A percentile compares a stretch with the other conserved stretches of the same genome.
Conservation (phyloP, 2,113 vertebrate species). For the Lonchura striata region DNA sequence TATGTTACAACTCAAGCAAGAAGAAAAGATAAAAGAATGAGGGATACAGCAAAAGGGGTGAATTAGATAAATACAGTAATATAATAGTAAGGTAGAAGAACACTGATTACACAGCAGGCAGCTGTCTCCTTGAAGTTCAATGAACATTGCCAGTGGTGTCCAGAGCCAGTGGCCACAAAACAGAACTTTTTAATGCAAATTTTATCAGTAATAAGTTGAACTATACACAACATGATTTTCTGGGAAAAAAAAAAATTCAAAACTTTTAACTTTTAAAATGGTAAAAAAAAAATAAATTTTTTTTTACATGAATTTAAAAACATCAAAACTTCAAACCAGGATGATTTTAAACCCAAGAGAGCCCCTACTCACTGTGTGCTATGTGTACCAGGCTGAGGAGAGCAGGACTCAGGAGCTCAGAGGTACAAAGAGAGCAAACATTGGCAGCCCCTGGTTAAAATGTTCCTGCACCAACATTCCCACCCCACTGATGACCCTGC, state of each 20-base stretch:
- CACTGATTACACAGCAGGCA: not conserved
- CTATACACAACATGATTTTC: not conserved
- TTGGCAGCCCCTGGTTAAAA: constrained; percentile 5
- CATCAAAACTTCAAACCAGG: not conserved
- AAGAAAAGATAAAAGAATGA: not conserved
- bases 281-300: too few species aligned
- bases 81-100: not conserved
- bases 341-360: not conserved
- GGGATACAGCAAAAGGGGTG: not conserved
- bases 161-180: not conserved
- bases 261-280: not conserved
- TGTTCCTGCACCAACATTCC: not conserved
- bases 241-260: not conserved
- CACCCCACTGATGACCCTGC: not conserved
- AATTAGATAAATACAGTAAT: not conserved
- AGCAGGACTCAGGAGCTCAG: not conserved
- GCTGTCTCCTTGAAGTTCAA: not conserved
- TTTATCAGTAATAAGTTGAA: not conserved
- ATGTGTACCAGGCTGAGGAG: not conserved
- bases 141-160: not conserved
- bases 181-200: not conserved
- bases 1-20: not conserved
- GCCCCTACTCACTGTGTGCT: constrained; percentile 35
- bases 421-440: not conserved
- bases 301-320: not conserved